Evolutionary conservation across 1,140 invertebrate genomes (phyloP).

Genomic region (Bombus superbus): DNA sequence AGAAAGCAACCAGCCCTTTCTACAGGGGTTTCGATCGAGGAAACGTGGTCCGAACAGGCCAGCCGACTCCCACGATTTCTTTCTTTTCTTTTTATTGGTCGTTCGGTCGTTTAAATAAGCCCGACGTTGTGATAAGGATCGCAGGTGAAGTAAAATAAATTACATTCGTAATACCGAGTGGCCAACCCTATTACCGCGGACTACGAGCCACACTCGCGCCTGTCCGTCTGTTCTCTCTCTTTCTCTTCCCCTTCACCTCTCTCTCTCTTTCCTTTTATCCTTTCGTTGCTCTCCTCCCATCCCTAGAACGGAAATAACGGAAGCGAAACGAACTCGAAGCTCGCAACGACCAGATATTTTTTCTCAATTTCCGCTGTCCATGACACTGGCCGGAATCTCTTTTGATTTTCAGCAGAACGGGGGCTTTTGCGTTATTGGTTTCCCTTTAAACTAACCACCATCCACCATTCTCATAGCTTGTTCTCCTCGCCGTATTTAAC

Average conservation of each 20-base stretch:
- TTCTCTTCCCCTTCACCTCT: neutral
- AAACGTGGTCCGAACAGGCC: conserved; percentile 12
- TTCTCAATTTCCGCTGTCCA: conserved; percentile 32
- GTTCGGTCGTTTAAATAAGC: conserved; percentile 61
- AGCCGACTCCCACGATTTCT: neutral
- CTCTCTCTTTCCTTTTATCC: neutral
- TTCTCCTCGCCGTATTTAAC: neutral
- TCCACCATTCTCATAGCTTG: neutral
- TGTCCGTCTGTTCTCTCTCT: neutral
- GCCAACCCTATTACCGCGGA: conserved; percentile 42
- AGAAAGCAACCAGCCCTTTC: neutral
- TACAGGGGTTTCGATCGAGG: conserved; percentile 25
- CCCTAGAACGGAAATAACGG: conserved; percentile 44
- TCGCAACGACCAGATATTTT: conserved; percentile 41
- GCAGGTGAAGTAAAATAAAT: conserved; percentile 70
- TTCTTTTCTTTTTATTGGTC: conserved; percentile 39
- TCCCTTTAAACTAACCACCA: conserved; percentile 24
- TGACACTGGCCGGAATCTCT: conserved; percentile 22
- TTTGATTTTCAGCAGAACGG: conserved; percentile 45
- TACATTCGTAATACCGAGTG: conserved; percentile 64
- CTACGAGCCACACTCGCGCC: conserved; percentile 30
- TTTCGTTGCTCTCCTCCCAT: neutral
- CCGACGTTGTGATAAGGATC: conserved; percentile 61
- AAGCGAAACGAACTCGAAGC: conserved; percentile 39
- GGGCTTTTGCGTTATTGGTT: conserved; percentile 33